Conservation (phyloP, 2,797 vertebrate genomes). For the Gallinago stenura region DNA sequence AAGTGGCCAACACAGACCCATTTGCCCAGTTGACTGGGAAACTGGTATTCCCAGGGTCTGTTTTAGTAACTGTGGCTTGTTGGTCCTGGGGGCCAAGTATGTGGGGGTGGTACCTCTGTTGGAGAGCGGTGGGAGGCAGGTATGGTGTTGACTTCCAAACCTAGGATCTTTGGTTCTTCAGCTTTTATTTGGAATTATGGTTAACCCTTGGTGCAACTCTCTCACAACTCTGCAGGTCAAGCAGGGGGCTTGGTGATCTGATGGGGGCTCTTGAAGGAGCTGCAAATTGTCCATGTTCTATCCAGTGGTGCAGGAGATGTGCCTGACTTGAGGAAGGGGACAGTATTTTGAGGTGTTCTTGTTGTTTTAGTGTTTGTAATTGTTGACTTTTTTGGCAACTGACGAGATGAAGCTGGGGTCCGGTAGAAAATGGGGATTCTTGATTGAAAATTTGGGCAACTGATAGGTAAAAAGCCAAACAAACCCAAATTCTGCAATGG, state of each 20-base stretch:
- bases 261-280: background rate
- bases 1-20: background rate
- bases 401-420: background rate
- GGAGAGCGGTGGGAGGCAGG: background rate
- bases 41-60: too few relatives aligned
- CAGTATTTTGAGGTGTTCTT: background rate
- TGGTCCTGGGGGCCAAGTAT: background rate
- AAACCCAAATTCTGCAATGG: background rate
- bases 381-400: background rate
- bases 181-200: background rate
- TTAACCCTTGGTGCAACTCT: background rate
- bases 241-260: background rate
- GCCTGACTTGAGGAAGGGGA: background rate
- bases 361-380: background rate
- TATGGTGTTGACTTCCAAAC: background rate
- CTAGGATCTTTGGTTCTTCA: background rate
- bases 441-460: background rate
- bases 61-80: background rate
- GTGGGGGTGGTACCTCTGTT: background rate
- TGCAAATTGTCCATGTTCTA: background rate
- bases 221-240: background rate
- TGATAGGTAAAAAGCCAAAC: too few relatives aligned
- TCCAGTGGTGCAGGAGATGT: background rate
- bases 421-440: background rate
- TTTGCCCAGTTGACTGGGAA: background rate